phyloP scores from a whole-genome alignment of 2,797 vertebrate species.

The Linurgus olivaceus region DNA sequence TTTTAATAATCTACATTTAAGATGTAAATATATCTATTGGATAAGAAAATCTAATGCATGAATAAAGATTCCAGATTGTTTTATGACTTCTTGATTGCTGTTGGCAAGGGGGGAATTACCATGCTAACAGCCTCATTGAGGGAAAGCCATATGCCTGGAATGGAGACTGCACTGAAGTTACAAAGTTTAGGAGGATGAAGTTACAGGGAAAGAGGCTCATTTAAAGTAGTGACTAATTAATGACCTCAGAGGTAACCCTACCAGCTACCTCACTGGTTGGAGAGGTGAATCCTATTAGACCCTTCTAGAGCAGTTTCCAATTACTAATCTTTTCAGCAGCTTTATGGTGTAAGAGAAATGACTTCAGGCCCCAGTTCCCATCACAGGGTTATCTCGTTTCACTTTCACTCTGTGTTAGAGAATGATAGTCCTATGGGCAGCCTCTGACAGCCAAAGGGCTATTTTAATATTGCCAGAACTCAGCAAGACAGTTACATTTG shows the following conservation, averaged over 20 bases:
- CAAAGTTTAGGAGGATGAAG: slow-evolving; percentile 43
- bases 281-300: slow-evolving; percentile 53
- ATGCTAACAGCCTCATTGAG: not conserved
- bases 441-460: not conserved
- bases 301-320: slow-evolving; percentile 45
- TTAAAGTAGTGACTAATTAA: slow-evolving; percentile 62
- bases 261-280: slow-evolving; percentile 21
- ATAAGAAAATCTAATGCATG: not conserved
- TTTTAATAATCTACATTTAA: slow-evolving; percentile 36
- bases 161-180: not conserved
- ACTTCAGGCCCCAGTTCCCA: slow-evolving; percentile 7
- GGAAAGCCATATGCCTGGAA: slow-evolving; percentile 26
- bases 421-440: not conserved
- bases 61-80: slow-evolving; percentile 48
- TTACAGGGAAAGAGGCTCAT: slow-evolving; percentile 40
- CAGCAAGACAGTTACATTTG: slow-evolving; percentile 1
- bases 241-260: slow-evolving; percentile 55
- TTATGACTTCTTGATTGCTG: not conserved
- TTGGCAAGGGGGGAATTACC: slow-evolving; percentile 6
- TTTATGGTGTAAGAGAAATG: slow-evolving; percentile 38
- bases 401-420: slow-evolving; percentile 10
- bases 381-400: slow-evolving; percentile 42
- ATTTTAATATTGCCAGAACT: not conserved
- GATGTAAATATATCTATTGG: slow-evolving; percentile 28
- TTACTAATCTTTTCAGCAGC: slow-evolving; percentile 63